These are phyloP conservation scores for Euleptes europaea DNA, from an alignment of 2,113 vertebrate species.

Conservation along the genomic window DNA sequence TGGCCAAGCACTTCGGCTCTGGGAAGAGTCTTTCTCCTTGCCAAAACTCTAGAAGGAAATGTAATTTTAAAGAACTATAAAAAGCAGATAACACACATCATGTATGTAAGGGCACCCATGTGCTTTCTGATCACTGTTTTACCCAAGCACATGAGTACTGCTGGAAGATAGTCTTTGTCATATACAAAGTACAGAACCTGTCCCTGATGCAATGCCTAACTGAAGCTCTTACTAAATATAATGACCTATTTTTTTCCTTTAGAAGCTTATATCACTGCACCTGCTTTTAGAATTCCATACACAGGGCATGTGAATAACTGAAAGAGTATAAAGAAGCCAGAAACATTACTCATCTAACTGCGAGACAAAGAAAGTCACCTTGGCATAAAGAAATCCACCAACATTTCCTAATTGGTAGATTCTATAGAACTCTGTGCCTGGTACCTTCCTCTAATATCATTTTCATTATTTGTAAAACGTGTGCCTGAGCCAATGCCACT, in stretches of 20 bases:
- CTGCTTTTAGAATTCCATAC: not conserved
- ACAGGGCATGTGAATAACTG: not conserved
- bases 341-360: not conserved
- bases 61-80: not conserved
- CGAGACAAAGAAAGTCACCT: not conserved
- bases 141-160: not conserved
- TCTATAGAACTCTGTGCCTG: not conserved
- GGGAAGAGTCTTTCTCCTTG: not conserved
- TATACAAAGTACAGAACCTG: not conserved
- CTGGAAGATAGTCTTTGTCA: not conserved
- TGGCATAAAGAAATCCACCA: not conserved
- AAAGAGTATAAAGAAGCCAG: not conserved
- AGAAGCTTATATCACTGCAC: not conserved
- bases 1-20: not conserved
- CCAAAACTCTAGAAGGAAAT: not conserved
- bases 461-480: not conserved
- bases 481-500: not conserved
- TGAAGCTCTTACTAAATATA: not conserved
- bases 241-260: slow-evolving; percentile 15
- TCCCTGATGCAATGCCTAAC: not conserved
- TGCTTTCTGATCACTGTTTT: not conserved
- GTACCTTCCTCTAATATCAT: not conserved
- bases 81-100: not conserved
- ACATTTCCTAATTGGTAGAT: not conserved
- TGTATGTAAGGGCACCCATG: too few relatives aligned